Percentiles rank a stretch among this genome's conserved stretches.
phyloP scores from a whole-genome alignment of 1,140 invertebrate species.

The Drosophila oshimai region DNA sequence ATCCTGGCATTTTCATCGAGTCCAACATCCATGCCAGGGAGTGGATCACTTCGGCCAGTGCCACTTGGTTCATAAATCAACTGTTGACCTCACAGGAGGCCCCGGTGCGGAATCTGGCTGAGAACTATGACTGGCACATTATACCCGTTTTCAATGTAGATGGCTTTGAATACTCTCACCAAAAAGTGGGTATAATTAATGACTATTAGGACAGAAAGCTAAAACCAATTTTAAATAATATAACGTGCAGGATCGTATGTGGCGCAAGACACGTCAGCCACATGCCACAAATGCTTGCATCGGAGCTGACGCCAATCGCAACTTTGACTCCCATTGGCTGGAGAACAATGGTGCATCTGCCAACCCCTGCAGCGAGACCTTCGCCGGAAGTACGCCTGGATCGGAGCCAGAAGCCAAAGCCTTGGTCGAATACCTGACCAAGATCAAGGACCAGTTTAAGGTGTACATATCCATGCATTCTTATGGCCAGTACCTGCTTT shows the following conservation, averaged over 20 bases:
- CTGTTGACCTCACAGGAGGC: slow-evolving; percentile 75
- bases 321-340: slow-evolving; percentile 87
- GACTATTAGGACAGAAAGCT: no score
- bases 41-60: slow-evolving; percentile 85
- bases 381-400: slow-evolving; percentile 87
- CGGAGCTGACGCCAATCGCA: slow-evolving; percentile 88
- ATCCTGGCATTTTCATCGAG: slow-evolving; percentile 84
- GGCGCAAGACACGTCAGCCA: slow-evolving; percentile 84
- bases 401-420: slow-evolving; percentile 90
- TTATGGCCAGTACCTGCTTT: slow-evolving; percentile 83
- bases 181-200: slow-evolving; percentile 75
- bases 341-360: slow-evolving; percentile 71
- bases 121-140: slow-evolving; percentile 86
- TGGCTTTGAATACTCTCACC: slow-evolving; percentile 87
- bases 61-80: slow-evolving; percentile 85
- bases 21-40: slow-evolving; percentile 84
- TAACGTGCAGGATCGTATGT: slow-evolving; percentile 83
- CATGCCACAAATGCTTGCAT: slow-evolving; percentile 82
- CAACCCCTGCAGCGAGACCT: slow-evolving; percentile 87
- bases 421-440: slow-evolving; percentile 85
- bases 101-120: slow-evolving; percentile 75
- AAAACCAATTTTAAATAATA: no score
- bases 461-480: slow-evolving; percentile 85
- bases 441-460: slow-evolving; percentile 82
- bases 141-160: slow-evolving; percentile 89